Percentiles rank a stretch among this genome's conserved stretches.
These are phyloP conservation scores for Threskiornis aethiopicus DNA, from an alignment of 2,797 vertebrate species.

Conservation along the genomic window DNA sequence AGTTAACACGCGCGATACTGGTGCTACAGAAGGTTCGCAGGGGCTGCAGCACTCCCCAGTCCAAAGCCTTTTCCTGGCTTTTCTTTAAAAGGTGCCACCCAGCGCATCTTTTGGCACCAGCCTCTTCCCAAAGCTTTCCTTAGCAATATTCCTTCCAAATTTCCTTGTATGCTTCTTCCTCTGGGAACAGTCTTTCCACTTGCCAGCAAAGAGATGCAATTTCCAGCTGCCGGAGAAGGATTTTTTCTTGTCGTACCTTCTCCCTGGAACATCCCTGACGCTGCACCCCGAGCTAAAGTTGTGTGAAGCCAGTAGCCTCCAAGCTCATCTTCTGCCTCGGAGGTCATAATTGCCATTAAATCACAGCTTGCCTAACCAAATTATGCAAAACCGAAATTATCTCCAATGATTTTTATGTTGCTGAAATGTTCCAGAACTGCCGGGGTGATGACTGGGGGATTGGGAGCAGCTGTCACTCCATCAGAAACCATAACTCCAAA, in stretches of 20 bases:
- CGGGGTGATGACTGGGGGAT: conserved; percentile 74
- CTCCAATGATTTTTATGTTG: conserved; percentile 79
- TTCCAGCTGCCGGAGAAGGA: conserved; percentile 16
- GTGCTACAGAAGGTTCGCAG: neutral
- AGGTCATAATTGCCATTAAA: conserved; percentile 76
- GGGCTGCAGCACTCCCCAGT: neutral
- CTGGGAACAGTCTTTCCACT: neutral
- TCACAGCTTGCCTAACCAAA: conserved; percentile 72
- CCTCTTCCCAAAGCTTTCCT: conserved; percentile 9
- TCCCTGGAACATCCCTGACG: conserved; percentile 22
- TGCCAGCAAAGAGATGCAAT: neutral
- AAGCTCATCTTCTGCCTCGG: conserved; percentile 41
- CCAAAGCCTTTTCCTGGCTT: neutral
- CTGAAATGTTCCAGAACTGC: conserved; percentile 72
- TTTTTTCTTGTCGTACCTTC: conserved; percentile 7
- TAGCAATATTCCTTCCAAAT: neutral
- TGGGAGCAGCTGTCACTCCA: conserved; percentile 80
- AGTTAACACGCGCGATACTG: neutral
- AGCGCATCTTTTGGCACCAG: neutral
- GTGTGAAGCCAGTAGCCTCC: conserved; percentile 22
- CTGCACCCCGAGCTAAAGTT: neutral
- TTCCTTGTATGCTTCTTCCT: conserved; percentile 1
- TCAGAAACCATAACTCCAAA: conserved; percentile 76
- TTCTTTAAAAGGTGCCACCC: neutral
- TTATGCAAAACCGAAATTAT: conserved; percentile 77